Evolutionary conservation across 2,113 vertebrate species (phyloP), one percentile per base, ranked within the genome.

Genomic region (Arvicanthis niloticus): DNA sequence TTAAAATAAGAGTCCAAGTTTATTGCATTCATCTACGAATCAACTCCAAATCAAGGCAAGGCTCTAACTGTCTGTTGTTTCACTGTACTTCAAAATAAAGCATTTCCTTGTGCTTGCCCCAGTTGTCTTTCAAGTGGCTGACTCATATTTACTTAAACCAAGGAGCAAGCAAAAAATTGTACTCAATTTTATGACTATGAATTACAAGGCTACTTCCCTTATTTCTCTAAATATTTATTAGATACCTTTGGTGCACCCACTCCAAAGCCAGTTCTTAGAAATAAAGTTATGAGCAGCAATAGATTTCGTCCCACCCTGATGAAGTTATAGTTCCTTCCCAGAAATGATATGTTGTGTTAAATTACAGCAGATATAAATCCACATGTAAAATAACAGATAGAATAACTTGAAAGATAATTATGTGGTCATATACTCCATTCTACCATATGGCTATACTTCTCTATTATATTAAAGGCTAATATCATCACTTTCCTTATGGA

Each of bases 51-150:
- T 78, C 13, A 91, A 76, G 37, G 6, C 40, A 91, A 85, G 4
- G 1, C 0, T 87, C 37, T 94, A 67, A 80, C 89, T 60, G 53
- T 62, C 80, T 45, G 53, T 76, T 76, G 48, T 31, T 45, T 91
- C 68, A 75, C 10, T 93, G 11, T 40, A 15, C 40, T 91, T 90
- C 26, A 68, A 84, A 93, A 91, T 65, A 89, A 45, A 67, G 78
- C 6, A 24, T 87, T 75, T 77, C 21, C 24, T 65, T 73, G 37
- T 92, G 6, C 70, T 93, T 62, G 89, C 85, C 53, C 40, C 58
- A 75, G 10, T 45, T 93, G 51, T 3, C 92, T 95, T 95, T 97
- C 51, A 60, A 82, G 76, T 75, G 93, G 29, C 62, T 94, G n/a
- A 53, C 13, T 12, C 56, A 26, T 68, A 92, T 76, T 89, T 91